Evolutionary conservation across 2,888 invertebrate genomes (phyloP), one percentile per base, ranked within the genome.

Genomic region (Dicyrtomina minuta): DNA sequence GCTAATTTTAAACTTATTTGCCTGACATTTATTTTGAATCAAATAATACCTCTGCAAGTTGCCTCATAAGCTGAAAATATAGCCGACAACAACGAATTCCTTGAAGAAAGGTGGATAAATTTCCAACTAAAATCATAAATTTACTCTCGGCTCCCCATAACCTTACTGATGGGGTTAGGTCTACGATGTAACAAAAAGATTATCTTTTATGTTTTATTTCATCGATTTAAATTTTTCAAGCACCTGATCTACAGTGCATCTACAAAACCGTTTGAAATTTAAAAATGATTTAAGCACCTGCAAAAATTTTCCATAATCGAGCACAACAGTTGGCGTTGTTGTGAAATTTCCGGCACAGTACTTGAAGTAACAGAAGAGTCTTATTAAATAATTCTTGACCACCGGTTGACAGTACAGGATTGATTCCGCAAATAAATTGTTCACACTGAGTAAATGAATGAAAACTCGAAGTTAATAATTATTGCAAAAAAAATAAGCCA

Each of bases 311-410:
- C 70, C 70, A 70, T n/a, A 70, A 22, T n/a, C 24, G 20, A 22
- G 20, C 17, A 22, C 22, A 13, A 33, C 66, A 70, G 3, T 43
- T 13, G 1, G 56, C 26, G 43, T 64, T 69, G n/a, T 15, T 17
- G 13, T 22, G 39, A 22, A 24, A 69, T 17, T 44, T 1, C 55
- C 41, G 61, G 26, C 69, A 69, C 43, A 69, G 12, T 26, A 71
- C 71, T 64, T 77, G 77, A 5, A 75, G 26, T 13, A 76, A n/a
- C 10, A 46, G 68, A 12, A 67, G 61, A 4, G 71, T 56, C 33
- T 46, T 27, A n/a, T n/a, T 24, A 12, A 72, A 51, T 2, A 74
- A 43, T 17, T 66, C 59, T 15, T 44, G 27, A 51, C 68, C 39
- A 12, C 60, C 64, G n/a, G 10, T 20, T 39, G 27, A 1, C 13